phyloP scores from a whole-genome alignment of 2,113 vertebrate genomes.

The Chloropsis hardwickii region DNA sequence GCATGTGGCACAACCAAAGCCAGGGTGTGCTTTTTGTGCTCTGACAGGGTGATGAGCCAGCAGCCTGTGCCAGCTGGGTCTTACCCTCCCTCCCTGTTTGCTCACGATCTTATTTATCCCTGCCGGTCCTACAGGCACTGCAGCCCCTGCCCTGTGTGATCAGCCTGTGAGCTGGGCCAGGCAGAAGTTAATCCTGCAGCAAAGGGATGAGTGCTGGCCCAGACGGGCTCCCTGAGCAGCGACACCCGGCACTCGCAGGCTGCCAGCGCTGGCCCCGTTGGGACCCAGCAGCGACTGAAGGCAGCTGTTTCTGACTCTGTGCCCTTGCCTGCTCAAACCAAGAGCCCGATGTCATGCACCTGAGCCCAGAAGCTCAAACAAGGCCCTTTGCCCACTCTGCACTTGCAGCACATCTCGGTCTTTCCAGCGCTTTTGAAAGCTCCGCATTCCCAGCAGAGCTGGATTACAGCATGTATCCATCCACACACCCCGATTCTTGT shows the following conservation, averaged over 20 bases:
- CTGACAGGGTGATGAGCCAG: neutral
- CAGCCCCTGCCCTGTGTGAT: neutral
- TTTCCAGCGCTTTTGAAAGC: neutral
- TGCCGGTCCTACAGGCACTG: neutral
- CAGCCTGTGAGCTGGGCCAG: neutral
- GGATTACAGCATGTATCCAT: neutral
- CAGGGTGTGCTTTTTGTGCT: neutral
- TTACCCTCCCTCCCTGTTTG: neutral
- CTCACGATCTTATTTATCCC: neutral
- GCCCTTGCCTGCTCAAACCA: neutral
- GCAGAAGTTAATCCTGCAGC: neutral
- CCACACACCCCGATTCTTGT: neutral
- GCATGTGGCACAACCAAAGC: neutral
- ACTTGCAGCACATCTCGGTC: neutral
- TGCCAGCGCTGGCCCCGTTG: accelerated
- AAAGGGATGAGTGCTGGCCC: neutral
- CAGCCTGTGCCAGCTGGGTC: neutral
- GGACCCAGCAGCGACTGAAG: accelerated
- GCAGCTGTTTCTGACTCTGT: accelerated
- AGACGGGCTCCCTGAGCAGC: neutral
- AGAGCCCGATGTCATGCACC: accelerated
- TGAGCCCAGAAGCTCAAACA: neutral
- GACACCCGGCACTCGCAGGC: neutral
- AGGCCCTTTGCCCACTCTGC: neutral
- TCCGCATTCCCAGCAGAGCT: accelerated